A percentile compares a stretch with the other conserved stretches of the same genome.
These are phyloP conservation scores for Rhaphigaster nebulosa DNA, from an alignment of 2,888 invertebrate species.

Conservation along the genomic window DNA sequence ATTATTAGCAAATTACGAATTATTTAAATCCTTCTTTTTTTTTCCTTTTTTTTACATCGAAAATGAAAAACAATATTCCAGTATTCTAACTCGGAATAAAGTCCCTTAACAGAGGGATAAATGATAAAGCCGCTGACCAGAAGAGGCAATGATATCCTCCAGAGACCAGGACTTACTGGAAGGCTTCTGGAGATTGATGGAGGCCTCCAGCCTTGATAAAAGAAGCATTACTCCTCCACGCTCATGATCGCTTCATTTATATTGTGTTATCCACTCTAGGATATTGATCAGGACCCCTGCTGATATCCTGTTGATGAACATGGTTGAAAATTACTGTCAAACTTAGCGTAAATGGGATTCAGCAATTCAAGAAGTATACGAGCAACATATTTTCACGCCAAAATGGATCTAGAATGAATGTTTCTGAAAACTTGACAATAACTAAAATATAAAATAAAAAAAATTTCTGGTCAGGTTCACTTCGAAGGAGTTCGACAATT, in stretches of 20 bases:
- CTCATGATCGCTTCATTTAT: conserved; percentile 31
- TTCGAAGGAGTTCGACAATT: too few relatives aligned
- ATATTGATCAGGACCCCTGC: not conserved
- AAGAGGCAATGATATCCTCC: conserved; percentile 14
- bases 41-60: too few relatives aligned
- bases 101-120: not conserved
- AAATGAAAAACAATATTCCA: not conserved
- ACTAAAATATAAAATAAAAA: too few relatives aligned
- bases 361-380: not conserved
- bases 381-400: not conserved
- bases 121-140: conserved; percentile 9
- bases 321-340: not conserved
- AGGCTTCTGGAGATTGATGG: conserved; percentile 32
- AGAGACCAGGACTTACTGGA: not conserved
- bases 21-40: too few relatives aligned
- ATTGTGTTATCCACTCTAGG: conserved; percentile 8
- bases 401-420: not conserved
- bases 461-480: too few relatives aligned
- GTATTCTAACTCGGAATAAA: not conserved
- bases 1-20: too few relatives aligned
- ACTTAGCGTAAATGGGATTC: not conserved
- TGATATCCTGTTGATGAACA: not conserved
- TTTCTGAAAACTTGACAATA: not conserved
- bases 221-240: conserved; percentile 25
- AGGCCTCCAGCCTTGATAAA: not conserved